phyloP scores from a whole-genome alignment of 2,797 vertebrate genomes.

The Myotis pilosus region DNA sequence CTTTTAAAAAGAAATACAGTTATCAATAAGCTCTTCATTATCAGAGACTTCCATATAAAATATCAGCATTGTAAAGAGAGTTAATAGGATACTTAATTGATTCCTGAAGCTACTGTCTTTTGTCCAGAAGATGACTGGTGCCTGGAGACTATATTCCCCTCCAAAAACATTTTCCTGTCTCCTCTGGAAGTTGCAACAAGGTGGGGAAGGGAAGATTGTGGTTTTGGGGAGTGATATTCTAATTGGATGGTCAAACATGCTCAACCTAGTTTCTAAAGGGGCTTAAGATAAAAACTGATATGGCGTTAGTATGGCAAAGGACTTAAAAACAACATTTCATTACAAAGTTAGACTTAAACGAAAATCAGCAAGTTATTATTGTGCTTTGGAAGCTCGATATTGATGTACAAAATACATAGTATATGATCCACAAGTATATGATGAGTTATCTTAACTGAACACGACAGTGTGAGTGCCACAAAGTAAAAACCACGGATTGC shows the following conservation, averaged over 20 bases:
- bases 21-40: background rate
- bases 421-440: background rate
- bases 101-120: background rate
- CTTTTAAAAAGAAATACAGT: background rate
- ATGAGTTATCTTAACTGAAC: background rate
- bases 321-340: background rate
- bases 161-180: background rate
- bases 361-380: background rate
- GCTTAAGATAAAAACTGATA: background rate
- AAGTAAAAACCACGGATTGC: background rate
- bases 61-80: background rate
- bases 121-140: background rate
- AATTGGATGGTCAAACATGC: background rate
- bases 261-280: background rate
- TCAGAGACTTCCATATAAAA: background rate
- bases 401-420: background rate
- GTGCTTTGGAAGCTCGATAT: background rate
- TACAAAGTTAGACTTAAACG: conserved; percentile 15
- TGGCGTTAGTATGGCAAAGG: background rate
- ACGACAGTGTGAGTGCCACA: background rate
- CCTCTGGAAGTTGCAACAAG: background rate
- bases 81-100: background rate
- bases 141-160: background rate
- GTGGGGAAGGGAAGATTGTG: conserved; percentile 6
- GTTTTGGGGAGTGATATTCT: background rate